These are phyloP conservation scores for Andrena trimmerana DNA, from an alignment of 2,888 invertebrate species.

Conservation along the genomic window DNA sequence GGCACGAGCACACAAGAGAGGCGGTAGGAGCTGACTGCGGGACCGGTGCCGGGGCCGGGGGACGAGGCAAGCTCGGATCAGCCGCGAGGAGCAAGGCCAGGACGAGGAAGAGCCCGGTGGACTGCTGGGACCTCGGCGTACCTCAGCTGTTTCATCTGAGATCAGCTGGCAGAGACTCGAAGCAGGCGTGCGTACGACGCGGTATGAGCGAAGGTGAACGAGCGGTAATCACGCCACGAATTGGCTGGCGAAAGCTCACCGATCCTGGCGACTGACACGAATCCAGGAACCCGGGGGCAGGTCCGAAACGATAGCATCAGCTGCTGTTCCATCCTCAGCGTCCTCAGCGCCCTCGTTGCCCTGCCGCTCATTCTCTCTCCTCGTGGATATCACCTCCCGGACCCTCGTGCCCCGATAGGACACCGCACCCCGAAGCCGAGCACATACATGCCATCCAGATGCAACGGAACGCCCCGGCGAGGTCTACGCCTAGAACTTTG, in stretches of 20 bases:
- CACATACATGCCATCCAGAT: slow-evolving; percentile 71
- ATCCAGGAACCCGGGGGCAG: slow-evolving; percentile 74
- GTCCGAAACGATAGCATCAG: slow-evolving; percentile 83
- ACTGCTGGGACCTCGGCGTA: slow-evolving; percentile 44
- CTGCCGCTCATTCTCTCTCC: slow-evolving; percentile 48
- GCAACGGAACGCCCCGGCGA: slow-evolving; percentile 63
- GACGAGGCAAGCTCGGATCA: slow-evolving; percentile 60
- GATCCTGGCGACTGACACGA: slow-evolving; percentile 88
- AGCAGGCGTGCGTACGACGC: slow-evolving; percentile 75
- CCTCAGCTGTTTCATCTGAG: slow-evolving; percentile 39
- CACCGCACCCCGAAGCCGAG: slow-evolving; percentile 10
- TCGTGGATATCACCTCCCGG: slow-evolving; percentile 11
- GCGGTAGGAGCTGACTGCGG: slow-evolving; percentile 63
- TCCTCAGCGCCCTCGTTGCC: slow-evolving; percentile 58
- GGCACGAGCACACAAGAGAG: slow-evolving; percentile 77
- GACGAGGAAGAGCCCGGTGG: slow-evolving; percentile 40
- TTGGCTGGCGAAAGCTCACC: slow-evolving; percentile 85
- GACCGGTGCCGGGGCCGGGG: slow-evolving; percentile 60
- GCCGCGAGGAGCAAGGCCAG: slow-evolving; percentile 47
- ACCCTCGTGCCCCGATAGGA: slow-evolving; percentile 17
- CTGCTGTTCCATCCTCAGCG: slow-evolving; percentile 62
- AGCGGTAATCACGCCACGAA: slow-evolving; percentile 81
- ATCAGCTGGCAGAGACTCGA: slow-evolving; percentile 46
- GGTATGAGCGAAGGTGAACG: slow-evolving; percentile 83
- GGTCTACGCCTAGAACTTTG: slow-evolving; percentile 64